Evolutionary conservation across 23 tunicate species (phyloP), one percentile per base, ranked within the genome.

Genomic region (Botrylloides violaceus): DNA sequence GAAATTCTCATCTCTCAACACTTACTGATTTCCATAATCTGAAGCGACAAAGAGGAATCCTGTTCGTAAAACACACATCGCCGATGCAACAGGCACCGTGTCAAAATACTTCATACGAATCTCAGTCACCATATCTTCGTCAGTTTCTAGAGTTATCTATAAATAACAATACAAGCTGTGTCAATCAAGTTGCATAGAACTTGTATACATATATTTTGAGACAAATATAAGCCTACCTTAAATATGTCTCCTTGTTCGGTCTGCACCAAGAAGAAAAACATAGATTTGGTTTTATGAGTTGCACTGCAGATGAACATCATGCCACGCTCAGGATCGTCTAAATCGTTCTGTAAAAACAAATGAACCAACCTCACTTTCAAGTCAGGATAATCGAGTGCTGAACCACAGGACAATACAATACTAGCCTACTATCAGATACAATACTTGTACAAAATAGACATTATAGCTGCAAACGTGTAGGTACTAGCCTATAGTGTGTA

Each of bases 191-290:
- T 60, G 65, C 23, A 20, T 15, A 60, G 9, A 26, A 60, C 12
- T 60, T n/a, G n/a, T n/a, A n/a, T n/a, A n/a, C n/a, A n/a, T n/a
- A n/a, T n/a, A n/a, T n/a, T n/a, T 24, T 21, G 9, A 32, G 12
- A 19, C 33, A 66, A 29, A 29, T 19, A 29, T 32, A 22, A 4
- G 28, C 19, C 19, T 9, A 87, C 98, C 95, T 93, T 93, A 72
- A 93, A 93, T 18, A 93, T 86, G 59, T 93, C 98, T 34, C 98
- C 98, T 49, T 93, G 98, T 36, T 93, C 98, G 23, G 98, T 93
- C 65, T 93, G 98, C 2, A 85, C 34, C 28, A 93, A 77, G 39
- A 93, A 93, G 75, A 93, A 93, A 38, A 85, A 93, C 94, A 83
- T 85, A 27, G 94, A 81, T 53, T 86, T 85, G 35, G 91, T 93